A percentile compares a stretch with the other conserved stretches of the same genome.
Evolutionary conservation across 2,888 invertebrate genomes (phyloP).

Genomic region (Ceraclea dissimilis): DNA sequence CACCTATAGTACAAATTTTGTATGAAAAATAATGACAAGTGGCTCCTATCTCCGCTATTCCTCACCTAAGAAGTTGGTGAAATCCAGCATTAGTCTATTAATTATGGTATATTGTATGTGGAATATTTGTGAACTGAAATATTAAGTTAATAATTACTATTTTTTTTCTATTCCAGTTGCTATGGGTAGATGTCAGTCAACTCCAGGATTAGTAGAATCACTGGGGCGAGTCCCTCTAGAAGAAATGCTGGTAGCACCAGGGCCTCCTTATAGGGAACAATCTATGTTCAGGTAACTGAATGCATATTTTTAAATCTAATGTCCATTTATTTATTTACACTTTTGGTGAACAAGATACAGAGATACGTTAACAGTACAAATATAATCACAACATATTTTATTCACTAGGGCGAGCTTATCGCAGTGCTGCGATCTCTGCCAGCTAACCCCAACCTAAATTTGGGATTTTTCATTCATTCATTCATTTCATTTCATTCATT

Average conservation of each 20-base stretch:
- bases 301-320: background rate
- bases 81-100: too few relatives aligned
- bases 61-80: too few relatives aligned
- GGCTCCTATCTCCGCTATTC: too few relatives aligned
- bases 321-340: slow-evolving; percentile 17
- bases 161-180: slow-evolving; percentile 70
- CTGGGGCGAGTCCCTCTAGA: slow-evolving; percentile 83
- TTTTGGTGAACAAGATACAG: too few relatives aligned
- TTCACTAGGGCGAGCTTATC: too few relatives aligned
- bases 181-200: slow-evolving; percentile 92
- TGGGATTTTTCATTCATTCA: background rate
- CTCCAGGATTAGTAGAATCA: slow-evolving; percentile 92
- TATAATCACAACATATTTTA: too few relatives aligned
- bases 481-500: background rate
- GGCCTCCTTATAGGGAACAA: slow-evolving; percentile 42
- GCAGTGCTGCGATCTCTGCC: too few relatives aligned
- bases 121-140: too few relatives aligned
- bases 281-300: slow-evolving; percentile 41
- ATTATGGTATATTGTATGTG: background rate
- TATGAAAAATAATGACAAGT: too few relatives aligned
- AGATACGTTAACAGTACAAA: too few relatives aligned
- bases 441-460: too few relatives aligned
- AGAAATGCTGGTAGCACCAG: slow-evolving; percentile 69
- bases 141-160: background rate
- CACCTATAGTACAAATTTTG: too few relatives aligned